A percentile compares a stretch with the other conserved stretches of the same genome.
These are phyloP conservation scores for Auanema sp. DNA, from an alignment of 2,888 invertebrate genomes.

Conservation along the genomic window DNA sequence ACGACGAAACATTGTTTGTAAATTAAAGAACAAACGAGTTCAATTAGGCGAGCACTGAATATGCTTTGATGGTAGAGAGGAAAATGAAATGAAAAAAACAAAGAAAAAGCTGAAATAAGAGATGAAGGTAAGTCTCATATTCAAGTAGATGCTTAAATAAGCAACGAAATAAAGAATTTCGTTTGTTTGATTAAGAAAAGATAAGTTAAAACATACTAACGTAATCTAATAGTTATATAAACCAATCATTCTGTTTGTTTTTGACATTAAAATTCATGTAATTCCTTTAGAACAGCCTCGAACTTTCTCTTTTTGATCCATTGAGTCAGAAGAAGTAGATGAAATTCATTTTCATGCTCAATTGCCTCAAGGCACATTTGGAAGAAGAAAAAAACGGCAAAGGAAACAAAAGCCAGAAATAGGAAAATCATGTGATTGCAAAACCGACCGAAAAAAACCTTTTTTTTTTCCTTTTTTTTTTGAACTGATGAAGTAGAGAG, in stretches of 20 bases:
- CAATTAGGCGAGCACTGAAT: too few species aligned
- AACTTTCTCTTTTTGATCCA: conserved; percentile 5
- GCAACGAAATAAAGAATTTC: not conserved
- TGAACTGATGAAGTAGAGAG: conserved; percentile 8
- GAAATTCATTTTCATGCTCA: too few species aligned
- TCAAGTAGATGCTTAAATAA: not conserved
- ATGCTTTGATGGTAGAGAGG: too few species aligned
- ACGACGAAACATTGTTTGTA: too few species aligned
- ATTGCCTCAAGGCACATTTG: too few species aligned
- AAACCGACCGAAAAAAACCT: not conserved
- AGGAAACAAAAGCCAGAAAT: conserved; percentile 5
- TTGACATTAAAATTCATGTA: not conserved
- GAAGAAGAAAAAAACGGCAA: conserved; percentile 9
- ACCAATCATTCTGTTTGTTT: too few species aligned
- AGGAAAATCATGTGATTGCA: not conserved
- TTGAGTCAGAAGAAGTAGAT: too few species aligned
- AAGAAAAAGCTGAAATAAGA: not conserved
- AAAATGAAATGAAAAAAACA: too few species aligned
- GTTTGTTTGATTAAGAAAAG: not conserved
- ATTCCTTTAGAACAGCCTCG: not conserved
- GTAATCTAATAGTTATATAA: too few species aligned
- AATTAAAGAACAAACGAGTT: too few species aligned
- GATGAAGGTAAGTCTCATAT: conserved; percentile 4
- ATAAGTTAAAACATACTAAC: too few species aligned
- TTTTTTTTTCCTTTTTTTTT: conserved; percentile 9